phyloP scores from a whole-genome alignment of 2,113 vertebrate species.

The Agelaius tricolor region DNA sequence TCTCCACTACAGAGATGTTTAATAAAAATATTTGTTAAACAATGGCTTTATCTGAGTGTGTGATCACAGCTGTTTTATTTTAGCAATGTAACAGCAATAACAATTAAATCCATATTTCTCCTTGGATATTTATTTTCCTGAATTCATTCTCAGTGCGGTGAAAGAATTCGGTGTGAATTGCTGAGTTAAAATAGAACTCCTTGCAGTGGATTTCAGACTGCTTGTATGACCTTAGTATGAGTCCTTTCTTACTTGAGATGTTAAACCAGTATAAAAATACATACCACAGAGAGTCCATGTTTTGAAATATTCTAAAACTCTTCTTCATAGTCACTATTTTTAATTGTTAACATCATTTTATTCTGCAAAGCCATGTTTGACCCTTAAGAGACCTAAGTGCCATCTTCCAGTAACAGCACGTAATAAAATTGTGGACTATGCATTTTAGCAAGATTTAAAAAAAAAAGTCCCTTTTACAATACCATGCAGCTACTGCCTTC shows the following conservation, averaged over 20 bases:
- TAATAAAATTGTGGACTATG: not conserved
- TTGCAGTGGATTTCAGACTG: constrained; percentile 11
- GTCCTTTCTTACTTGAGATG: not conserved
- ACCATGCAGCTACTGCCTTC: not conserved
- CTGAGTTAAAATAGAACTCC: constrained; percentile 22
- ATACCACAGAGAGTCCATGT: not conserved
- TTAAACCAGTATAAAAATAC: constrained; percentile 5
- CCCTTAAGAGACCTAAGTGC: not conserved
- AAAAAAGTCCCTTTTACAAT: not conserved
- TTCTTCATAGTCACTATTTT: not conserved
- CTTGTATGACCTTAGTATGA: constrained; percentile 15
- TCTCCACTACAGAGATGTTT: constrained; percentile 56
- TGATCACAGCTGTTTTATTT: constrained; percentile 83
- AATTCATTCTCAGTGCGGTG: constrained; percentile 61
- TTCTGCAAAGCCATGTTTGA: not conserved
- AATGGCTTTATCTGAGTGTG: constrained; percentile 74
- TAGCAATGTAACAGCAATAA: constrained; percentile 68
- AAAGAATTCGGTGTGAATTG: constrained; percentile 74
- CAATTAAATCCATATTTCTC: constrained; percentile 78
- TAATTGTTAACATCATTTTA: not conserved
- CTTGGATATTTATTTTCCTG: constrained; percentile 77
- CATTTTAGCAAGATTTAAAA: not conserved
- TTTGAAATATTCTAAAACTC: not conserved
- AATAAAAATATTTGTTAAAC: constrained; percentile 77
- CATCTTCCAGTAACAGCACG: not conserved